Conservation (phyloP, 2,888 invertebrate genomes). For the Agrochola litura region DNA sequence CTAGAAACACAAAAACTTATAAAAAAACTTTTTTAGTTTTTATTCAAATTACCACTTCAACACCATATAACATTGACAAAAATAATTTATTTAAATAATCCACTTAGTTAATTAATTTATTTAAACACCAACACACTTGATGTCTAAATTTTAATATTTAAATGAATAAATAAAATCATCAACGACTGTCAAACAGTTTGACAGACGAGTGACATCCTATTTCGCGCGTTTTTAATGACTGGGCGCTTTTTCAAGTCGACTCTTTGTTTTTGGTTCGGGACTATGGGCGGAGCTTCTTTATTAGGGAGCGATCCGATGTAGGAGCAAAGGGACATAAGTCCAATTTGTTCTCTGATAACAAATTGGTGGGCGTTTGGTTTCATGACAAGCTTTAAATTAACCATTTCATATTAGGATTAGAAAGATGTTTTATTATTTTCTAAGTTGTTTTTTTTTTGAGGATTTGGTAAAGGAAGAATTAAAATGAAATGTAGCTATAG, state of each 20-base stretch:
- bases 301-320: neutral
- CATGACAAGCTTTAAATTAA: too few relatives aligned
- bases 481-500: neutral
- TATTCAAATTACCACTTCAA: neutral
- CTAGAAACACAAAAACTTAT: neutral
- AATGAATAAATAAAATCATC: constrained; percentile 33
- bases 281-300: constrained; percentile 51
- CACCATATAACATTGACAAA: neutral
- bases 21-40: too few relatives aligned
- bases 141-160: neutral
- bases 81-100: neutral
- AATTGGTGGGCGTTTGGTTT: neutral
- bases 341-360: neutral
- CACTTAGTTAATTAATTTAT: constrained; percentile 9
- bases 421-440: neutral
- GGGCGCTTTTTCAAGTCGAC: constrained; percentile 30
- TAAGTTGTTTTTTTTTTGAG: neutral
- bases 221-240: constrained; percentile 65
- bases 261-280: constrained; percentile 29
- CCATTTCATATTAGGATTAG: too few relatives aligned
- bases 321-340: constrained; percentile 27
- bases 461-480: neutral
- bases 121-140: neutral
- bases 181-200: constrained; percentile 58
- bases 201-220: constrained; percentile 56